phyloP scores from a whole-genome alignment of 1,140 invertebrate genomes.

The Lepidurus couesii region DNA sequence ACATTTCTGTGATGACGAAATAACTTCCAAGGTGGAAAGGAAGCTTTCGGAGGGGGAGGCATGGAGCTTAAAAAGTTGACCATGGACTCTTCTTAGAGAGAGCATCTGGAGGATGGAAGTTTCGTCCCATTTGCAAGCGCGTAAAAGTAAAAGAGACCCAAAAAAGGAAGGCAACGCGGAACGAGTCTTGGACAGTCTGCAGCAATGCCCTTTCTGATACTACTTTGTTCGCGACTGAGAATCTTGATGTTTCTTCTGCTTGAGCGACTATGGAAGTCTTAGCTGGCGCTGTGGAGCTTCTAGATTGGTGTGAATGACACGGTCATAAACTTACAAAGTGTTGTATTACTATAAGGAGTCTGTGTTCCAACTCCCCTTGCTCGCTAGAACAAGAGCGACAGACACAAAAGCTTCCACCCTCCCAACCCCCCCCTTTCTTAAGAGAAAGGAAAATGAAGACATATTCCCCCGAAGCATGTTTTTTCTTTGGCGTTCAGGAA shows the following conservation, averaged over 20 bases:
- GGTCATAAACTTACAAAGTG: constrained; percentile 18
- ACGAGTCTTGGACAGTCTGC: background rate
- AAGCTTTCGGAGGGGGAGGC: background rate
- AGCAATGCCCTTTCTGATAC: background rate
- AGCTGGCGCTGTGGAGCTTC: background rate
- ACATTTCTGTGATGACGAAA: background rate
- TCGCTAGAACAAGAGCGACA: background rate
- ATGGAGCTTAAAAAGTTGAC: background rate
- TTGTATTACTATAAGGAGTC: constrained; percentile 20
- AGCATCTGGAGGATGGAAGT: background rate
- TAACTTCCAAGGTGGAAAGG: background rate
- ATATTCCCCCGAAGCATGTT: background rate
- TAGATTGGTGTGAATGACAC: constrained; percentile 10
- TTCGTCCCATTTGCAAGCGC: background rate
- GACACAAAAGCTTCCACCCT: background rate
- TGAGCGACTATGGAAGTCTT: constrained; percentile 6
- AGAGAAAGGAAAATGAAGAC: constrained; percentile 1
- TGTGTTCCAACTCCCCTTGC: background rate
- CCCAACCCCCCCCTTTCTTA: background rate
- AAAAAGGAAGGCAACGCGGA: background rate
- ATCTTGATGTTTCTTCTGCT: constrained; percentile 8
- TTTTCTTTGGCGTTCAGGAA: background rate
- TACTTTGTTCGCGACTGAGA: background rate
- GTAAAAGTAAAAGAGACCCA: background rate
- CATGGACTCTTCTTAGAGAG: background rate